Percentiles rank a stretch among this genome's conserved stretches.
Conservation (phyloP, 2,888 invertebrate genomes). For the Agrotis ipsilon region DNA sequence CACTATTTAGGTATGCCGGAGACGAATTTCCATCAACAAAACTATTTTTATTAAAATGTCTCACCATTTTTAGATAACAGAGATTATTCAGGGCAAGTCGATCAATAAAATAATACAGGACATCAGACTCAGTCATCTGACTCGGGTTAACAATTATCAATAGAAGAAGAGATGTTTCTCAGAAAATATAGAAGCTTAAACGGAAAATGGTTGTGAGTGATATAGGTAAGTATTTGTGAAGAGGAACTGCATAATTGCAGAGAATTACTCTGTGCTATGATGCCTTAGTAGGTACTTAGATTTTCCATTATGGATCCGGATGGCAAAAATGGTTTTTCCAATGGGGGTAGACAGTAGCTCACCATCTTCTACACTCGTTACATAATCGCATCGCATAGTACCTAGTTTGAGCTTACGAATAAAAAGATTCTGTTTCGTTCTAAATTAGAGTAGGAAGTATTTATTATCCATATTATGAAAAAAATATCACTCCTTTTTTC, state of each 20-base stretch:
- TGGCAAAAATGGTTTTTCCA: too few relatives aligned
- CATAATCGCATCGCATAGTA: too few relatives aligned
- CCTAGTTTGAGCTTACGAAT: too few relatives aligned
- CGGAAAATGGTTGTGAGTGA: too few relatives aligned
- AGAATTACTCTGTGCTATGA: not conserved
- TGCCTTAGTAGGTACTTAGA: not conserved
- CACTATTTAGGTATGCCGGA: not conserved
- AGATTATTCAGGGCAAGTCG: conserved; percentile 25
- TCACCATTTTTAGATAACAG: not conserved
- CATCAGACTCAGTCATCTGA: conserved; percentile 35
- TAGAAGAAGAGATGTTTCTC: conserved; percentile 15
- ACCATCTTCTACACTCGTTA: too few relatives aligned
- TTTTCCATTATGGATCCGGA: too few relatives aligned
- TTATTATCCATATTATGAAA: not conserved
- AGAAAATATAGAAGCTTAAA: not conserved
- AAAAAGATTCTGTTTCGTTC: too few relatives aligned
- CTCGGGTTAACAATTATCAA: too few relatives aligned
- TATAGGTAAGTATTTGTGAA: not conserved
- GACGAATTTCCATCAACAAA: not conserved
- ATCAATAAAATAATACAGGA: conserved; percentile 39
- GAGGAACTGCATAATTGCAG: not conserved
- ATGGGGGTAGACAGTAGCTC: too few relatives aligned
- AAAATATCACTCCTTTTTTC: not conserved
- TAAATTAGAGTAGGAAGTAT: not conserved
- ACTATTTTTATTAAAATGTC: not conserved